Evolutionary conservation across 2,797 vertebrate species (phyloP).

Genomic region (Platyrinchus mystaceus): DNA sequence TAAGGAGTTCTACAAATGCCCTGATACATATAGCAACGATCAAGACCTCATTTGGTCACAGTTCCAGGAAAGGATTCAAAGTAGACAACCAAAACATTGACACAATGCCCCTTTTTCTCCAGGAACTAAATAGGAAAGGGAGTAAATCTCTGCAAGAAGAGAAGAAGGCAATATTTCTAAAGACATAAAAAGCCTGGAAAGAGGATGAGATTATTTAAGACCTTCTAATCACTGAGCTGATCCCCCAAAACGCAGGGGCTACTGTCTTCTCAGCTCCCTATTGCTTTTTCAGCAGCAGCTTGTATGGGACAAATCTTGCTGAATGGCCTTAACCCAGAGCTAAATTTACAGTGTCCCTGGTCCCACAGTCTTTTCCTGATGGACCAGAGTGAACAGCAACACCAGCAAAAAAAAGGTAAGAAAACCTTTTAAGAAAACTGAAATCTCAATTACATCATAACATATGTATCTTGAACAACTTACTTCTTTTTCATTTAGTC

Average conservation of each 20-base stretch:
- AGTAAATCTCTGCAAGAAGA: not conserved
- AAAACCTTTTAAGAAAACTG: not conserved
- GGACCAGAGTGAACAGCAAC: not conserved
- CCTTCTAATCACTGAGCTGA: not conserved
- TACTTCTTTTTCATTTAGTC: not conserved
- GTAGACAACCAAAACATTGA: not conserved
- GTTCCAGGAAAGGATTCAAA: not conserved
- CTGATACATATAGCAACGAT: accelerated
- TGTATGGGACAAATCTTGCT: not conserved
- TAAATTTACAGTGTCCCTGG: not conserved
- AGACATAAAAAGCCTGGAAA: not conserved
- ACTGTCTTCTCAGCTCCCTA: not conserved
- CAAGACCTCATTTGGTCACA: not conserved
- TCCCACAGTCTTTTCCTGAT: not conserved
- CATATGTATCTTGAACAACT: not conserved
- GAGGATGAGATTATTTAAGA: not conserved
- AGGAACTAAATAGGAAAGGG: not conserved
- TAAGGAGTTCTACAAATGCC: not conserved
- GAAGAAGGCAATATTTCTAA: not conserved
- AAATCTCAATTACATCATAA: not conserved
- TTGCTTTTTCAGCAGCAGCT: not conserved
- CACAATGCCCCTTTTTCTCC: not conserved
- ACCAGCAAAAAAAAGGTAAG: accelerated
- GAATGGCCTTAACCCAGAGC: not conserved
- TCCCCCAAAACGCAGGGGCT: not conserved